Percentiles rank a stretch among this genome's conserved stretches.
These are phyloP conservation scores for Apamea anceps DNA, from an alignment of 2,888 invertebrate species.

Conservation along the genomic window DNA sequence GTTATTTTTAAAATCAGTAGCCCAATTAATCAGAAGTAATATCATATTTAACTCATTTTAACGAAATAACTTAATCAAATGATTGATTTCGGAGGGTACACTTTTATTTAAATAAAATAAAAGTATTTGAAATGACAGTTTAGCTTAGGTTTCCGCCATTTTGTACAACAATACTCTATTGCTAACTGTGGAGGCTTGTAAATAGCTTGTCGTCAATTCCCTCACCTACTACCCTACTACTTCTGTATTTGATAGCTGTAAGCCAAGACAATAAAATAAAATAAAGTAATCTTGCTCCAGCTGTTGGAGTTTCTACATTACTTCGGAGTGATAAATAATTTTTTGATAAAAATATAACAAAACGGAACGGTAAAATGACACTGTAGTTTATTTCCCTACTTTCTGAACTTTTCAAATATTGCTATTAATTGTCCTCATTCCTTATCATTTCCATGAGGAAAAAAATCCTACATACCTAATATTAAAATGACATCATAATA, in stretches of 20 bases:
- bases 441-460: no score
- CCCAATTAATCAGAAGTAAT: no score
- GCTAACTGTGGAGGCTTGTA: no score
- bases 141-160: neutral
- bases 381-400: neutral
- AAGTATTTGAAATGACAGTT: neutral
- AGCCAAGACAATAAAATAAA: no score
- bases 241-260: no score
- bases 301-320: neutral
- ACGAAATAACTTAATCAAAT: no score
- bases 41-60: no score
- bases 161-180: neutral
- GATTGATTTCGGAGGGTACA: neutral
- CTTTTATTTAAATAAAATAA: neutral
- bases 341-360: neutral
- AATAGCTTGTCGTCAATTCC: no score
- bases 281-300: neutral
- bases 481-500: neutral
- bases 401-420: no score
- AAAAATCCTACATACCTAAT: neutral
- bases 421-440: no score
- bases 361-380: neutral
- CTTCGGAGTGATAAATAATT: neutral
- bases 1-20: no score
- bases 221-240: no score